A percentile compares a stretch with the other conserved stretches of the same genome.
Conservation (phyloP, 2,797 vertebrate species). For the Rhadinocentrus ornatus region DNA sequence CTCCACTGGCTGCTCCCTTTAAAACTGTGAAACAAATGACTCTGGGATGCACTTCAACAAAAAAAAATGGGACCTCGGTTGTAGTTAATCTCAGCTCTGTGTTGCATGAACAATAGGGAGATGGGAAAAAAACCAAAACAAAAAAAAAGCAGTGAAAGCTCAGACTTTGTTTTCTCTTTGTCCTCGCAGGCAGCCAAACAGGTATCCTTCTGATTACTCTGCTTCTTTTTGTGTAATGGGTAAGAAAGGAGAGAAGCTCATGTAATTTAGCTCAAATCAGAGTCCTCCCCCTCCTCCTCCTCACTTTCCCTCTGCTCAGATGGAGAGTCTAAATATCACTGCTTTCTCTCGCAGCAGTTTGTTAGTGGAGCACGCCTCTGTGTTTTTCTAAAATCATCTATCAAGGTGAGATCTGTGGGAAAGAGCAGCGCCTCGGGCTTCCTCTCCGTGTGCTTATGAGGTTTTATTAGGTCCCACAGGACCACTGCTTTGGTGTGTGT, state of each 20-base stretch:
- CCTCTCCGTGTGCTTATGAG: slow-evolving; percentile 77
- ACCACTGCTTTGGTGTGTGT: slow-evolving; percentile 73
- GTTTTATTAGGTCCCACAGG: slow-evolving; percentile 77
- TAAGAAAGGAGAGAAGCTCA: slow-evolving; percentile 56
- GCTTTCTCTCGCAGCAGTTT: slow-evolving; percentile 70
- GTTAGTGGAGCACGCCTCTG: slow-evolving; percentile 76
- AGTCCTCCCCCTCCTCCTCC: slow-evolving; percentile 39
- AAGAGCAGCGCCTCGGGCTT: slow-evolving; percentile 75
- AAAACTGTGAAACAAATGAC: slow-evolving; percentile 39
- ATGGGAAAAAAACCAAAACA: slow-evolving; percentile 1
- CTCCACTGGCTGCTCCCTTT: slow-evolving; percentile 46
- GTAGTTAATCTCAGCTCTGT: slow-evolving; percentile 53
- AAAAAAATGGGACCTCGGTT: slow-evolving; percentile 25
- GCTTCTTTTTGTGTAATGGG: slow-evolving; percentile 60
- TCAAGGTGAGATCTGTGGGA: slow-evolving; percentile 81
- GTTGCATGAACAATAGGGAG: slow-evolving; percentile 33
- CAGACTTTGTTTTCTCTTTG: slow-evolving; percentile 30
- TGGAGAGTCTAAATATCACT: slow-evolving; percentile 64
- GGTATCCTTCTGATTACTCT: slow-evolving; percentile 65
- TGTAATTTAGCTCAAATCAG: slow-evolving; percentile 71
- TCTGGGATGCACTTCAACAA: slow-evolving; percentile 40
- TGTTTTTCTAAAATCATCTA: slow-evolving; percentile 78
- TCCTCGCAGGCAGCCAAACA: slow-evolving; percentile 51
- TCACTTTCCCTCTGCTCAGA: slow-evolving; percentile 60
- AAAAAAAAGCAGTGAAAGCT: slow-evolving; percentile 4